Evolutionary conservation across 2,888 invertebrate genomes (phyloP).

Genomic region (Ophion ventricosus): DNA sequence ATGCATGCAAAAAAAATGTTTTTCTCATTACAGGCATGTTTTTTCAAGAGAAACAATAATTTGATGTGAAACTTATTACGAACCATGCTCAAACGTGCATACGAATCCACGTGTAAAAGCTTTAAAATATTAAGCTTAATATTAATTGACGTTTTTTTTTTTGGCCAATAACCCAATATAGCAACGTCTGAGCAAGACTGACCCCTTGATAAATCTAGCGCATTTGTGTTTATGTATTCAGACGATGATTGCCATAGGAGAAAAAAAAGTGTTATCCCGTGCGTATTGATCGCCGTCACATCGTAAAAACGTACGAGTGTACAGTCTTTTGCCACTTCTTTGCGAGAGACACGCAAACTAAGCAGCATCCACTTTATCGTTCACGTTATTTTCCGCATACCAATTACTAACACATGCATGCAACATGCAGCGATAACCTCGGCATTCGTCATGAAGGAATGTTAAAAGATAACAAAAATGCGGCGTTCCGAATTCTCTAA

Average conservation of each 20-base stretch:
- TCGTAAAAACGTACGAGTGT: not conserved
- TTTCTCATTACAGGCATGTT: not conserved
- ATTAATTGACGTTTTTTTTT: not conserved
- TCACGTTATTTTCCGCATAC: not conserved
- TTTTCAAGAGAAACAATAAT: no score
- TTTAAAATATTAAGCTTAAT: no score
- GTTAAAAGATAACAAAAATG: not conserved
- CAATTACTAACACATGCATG: slow-evolving; percentile 3
- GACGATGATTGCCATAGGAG: not conserved
- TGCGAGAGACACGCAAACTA: not conserved
- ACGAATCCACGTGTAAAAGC: not conserved
- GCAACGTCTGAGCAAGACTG: not conserved
- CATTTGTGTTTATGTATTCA: not conserved
- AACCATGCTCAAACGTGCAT: not conserved
- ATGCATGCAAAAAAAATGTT: not conserved
- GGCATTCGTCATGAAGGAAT: not conserved
- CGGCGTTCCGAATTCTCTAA: not conserved
- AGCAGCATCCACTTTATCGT: not conserved
- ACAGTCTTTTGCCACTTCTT: not conserved
- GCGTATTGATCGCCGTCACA: not conserved
- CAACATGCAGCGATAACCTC: no score
- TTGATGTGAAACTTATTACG: not conserved
- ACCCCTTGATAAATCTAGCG: not conserved
- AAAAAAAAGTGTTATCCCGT: not conserved
- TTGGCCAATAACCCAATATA: not conserved